Conservation (phyloP, 2,888 invertebrate genomes). For the Conus canariensis region DNA sequence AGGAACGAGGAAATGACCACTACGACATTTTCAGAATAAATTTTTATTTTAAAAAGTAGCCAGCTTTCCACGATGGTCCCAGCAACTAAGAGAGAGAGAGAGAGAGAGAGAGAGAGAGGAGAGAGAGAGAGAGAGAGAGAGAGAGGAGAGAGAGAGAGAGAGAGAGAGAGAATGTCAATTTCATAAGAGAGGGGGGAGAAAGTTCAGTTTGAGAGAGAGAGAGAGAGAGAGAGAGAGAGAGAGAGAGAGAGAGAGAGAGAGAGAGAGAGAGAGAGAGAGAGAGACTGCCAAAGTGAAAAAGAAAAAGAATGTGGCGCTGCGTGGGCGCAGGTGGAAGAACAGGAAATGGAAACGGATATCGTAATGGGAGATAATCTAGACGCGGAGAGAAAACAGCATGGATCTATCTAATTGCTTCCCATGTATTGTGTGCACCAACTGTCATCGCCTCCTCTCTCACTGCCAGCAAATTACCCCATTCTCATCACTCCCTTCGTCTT, state of each 20-base stretch:
- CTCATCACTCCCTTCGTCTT: neutral
- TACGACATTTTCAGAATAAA: too few relatives aligned
- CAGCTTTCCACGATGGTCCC: too few relatives aligned
- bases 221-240: too few relatives aligned
- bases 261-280: neutral
- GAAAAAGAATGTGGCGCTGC: neutral
- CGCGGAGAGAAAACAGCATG: too few relatives aligned
- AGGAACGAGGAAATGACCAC: neutral
- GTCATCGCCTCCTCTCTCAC: too few relatives aligned
- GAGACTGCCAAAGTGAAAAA: conserved; percentile 33
- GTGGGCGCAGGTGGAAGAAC: neutral
- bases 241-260: too few relatives aligned
- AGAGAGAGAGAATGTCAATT: neutral
- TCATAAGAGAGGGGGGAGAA: conserved; percentile 17
- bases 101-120: conserved; percentile 7
- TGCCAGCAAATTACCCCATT: neutral
- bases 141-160: neutral
- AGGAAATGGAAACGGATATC: too few relatives aligned
- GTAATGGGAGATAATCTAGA: too few relatives aligned
- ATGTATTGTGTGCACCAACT: too few relatives aligned
- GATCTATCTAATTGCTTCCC: too few relatives aligned
- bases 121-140: neutral
- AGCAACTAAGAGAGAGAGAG: conserved; percentile 31
- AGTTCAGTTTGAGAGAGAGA: too few relatives aligned
- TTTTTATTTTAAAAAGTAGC: too few relatives aligned